Evolutionary conservation across 1,140 invertebrate species (phyloP).

Genomic region (Leptonema lineaticorne): DNA sequence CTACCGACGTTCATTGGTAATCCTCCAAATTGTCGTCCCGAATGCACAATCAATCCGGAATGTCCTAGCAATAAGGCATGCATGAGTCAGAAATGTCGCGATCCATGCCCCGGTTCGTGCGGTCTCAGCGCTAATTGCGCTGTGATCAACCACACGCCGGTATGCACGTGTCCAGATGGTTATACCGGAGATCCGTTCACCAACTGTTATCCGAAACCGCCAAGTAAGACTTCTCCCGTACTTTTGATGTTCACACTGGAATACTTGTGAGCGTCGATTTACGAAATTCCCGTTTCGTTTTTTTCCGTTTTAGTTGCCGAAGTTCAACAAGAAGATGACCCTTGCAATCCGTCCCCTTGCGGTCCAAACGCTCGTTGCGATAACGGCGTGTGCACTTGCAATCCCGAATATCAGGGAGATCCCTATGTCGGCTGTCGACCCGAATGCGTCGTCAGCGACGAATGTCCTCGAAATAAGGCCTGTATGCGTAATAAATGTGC

Average conservation of each 20-base stretch:
- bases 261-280: slow-evolving; percentile 18
- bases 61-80: slow-evolving; percentile 73
- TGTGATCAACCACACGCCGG: slow-evolving; percentile 73
- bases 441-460: slow-evolving; percentile 68
- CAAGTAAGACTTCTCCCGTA: slow-evolving; percentile 58
- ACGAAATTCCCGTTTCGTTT: slow-evolving; percentile 54
- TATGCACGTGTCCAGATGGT: slow-evolving; percentile 68
- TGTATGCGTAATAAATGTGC: slow-evolving; percentile 70
- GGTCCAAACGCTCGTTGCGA: slow-evolving; percentile 64
- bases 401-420: slow-evolving; percentile 68
- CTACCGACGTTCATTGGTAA: slow-evolving; percentile 71
- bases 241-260: background rate
- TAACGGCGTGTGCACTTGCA: slow-evolving; percentile 64
- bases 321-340: slow-evolving; percentile 51
- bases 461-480: slow-evolving; percentile 67
- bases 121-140: slow-evolving; percentile 71
- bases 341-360: slow-evolving; percentile 69
- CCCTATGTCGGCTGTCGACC: slow-evolving; percentile 68
- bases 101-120: slow-evolving; percentile 73
- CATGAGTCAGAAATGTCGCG: slow-evolving; percentile 65
- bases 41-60: slow-evolving; percentile 72
- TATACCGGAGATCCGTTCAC: slow-evolving; percentile 73
- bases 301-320: slow-evolving; percentile 51
- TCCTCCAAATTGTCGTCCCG: slow-evolving; percentile 67
- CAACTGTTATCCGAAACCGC: slow-evolving; percentile 53